Conservation (phyloP, 2,797 vertebrate species). For the Emydoidea blandingii region DNA sequence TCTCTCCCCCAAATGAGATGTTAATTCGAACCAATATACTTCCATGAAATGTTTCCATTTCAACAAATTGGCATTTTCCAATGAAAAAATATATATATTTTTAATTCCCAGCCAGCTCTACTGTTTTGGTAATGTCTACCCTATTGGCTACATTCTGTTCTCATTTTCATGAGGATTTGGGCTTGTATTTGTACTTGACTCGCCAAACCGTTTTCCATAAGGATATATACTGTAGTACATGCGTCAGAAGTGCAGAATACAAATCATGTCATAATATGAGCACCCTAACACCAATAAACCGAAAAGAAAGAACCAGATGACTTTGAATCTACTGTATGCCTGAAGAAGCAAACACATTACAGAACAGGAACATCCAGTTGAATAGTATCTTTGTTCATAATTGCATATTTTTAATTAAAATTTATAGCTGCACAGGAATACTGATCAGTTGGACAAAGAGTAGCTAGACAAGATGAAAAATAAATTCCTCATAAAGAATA, state of each 20-base stretch:
- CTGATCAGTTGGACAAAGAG: neutral
- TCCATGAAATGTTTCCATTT: neutral
- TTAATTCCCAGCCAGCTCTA: neutral
- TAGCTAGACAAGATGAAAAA: neutral
- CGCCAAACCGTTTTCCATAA: neutral
- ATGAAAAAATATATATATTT: neutral
- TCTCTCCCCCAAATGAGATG: neutral
- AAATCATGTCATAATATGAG: neutral
- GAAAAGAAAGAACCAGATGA: neutral
- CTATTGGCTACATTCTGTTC: neutral
- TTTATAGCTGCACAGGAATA: neutral
- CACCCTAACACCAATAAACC: neutral
- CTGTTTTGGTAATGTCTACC: neutral
- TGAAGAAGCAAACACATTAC: neutral
- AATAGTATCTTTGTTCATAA: neutral
- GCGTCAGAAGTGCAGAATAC: neutral
- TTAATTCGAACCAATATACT: neutral
- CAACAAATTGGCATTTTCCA: neutral
- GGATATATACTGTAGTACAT: neutral
- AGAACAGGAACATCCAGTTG: neutral
- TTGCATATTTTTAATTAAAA: neutral
- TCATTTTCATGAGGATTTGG: neutral
- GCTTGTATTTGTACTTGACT: neutral
- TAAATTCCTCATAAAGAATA: neutral
- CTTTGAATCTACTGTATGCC: neutral